phyloP scores from a whole-genome alignment of 2,797 vertebrate species.

The Neopelma chrysocephalum region DNA sequence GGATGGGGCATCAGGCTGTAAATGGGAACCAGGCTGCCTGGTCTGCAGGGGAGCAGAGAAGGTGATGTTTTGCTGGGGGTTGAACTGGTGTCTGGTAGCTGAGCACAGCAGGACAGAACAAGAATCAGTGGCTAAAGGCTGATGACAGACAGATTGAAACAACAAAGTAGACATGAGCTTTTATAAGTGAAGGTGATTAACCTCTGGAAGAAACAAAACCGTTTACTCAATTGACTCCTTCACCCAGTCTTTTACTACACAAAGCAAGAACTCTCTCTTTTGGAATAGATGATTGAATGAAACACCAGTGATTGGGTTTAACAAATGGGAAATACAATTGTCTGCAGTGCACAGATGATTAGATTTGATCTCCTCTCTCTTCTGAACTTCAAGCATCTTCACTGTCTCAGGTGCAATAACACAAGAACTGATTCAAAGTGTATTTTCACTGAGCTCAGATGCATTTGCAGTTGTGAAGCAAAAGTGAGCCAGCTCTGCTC shows the following conservation, averaged over 20 bases:
- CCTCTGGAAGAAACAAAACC: background rate
- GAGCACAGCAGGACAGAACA: background rate
- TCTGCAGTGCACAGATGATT: background rate
- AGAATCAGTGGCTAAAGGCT: background rate
- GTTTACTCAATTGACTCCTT: background rate
- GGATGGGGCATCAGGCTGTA: background rate
- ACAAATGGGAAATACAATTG: background rate
- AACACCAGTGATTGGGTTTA: background rate
- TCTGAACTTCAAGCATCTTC: background rate
- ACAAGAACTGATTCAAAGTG: background rate
- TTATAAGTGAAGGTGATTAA: background rate
- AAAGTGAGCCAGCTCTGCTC: background rate
- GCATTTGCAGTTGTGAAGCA: background rate
- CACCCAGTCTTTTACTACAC: background rate
- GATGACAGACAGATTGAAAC: background rate
- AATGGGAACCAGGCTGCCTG: background rate
- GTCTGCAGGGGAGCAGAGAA: background rate
- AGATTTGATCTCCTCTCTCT: background rate
- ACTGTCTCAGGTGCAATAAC: background rate
- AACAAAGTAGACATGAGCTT: background rate
- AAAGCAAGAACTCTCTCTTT: background rate
- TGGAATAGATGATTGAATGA: background rate
- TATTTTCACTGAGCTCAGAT: background rate
- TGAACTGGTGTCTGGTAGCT: background rate
- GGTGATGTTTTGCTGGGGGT: background rate